Evolutionary conservation across 2,113 vertebrate genomes (phyloP).

Genomic region (Lichenostomus cassidix): DNA sequence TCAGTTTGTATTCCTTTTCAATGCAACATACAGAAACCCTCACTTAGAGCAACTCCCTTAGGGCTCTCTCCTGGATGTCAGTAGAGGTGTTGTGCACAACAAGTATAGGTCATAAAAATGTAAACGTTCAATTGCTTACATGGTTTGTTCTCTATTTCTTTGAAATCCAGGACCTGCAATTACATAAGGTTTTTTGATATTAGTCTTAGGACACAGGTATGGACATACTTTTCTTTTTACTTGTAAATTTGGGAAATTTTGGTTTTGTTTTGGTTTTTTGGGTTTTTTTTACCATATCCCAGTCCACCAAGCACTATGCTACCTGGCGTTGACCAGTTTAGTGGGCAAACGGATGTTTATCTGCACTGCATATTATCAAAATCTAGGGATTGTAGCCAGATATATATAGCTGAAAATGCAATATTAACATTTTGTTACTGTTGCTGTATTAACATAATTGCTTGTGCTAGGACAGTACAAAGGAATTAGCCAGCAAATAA

Average conservation of each 20-base stretch:
- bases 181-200: background rate
- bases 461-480: background rate
- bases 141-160: slow-evolving; percentile 35
- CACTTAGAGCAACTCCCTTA: slow-evolving; percentile 74
- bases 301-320: background rate
- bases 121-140: slow-evolving; percentile 65
- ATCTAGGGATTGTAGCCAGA: background rate
- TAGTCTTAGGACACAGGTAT: background rate
- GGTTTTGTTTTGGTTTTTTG: no score
- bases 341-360: background rate
- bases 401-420: background rate
- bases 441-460: background rate
- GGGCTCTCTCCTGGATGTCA: slow-evolving; percentile 68
- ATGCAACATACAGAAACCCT: slow-evolving; percentile 72
- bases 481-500: background rate
- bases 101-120: slow-evolving; percentile 65
- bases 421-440: background rate
- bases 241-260: background rate
- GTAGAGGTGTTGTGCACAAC: slow-evolving; percentile 41
- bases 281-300: background rate
- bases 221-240: background rate
- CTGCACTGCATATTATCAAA: background rate
- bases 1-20: slow-evolving; percentile 82
- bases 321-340: background rate
- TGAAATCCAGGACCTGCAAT: slow-evolving; percentile 21